These are phyloP conservation scores for Tragelaphus oryx DNA, from an alignment of 2,797 vertebrate species.

Conservation along the genomic window DNA sequence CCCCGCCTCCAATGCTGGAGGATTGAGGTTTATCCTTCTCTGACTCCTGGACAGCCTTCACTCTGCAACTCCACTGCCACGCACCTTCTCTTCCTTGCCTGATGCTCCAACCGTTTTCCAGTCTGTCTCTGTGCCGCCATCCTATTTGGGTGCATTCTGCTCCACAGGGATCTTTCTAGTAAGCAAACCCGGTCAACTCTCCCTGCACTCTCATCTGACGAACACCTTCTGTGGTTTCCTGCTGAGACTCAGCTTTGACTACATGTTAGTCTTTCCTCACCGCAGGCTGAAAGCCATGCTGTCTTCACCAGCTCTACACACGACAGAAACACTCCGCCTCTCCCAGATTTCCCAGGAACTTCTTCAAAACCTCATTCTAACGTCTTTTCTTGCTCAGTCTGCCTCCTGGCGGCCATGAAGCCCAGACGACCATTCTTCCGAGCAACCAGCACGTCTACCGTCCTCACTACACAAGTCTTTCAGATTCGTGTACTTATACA, in stretches of 20 bases:
- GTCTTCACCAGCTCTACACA: not conserved
- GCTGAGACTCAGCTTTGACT: not conserved
- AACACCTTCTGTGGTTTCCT: not conserved
- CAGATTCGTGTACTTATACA: not conserved
- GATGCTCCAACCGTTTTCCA: not conserved
- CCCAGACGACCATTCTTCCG: not conserved
- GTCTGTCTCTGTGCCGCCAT: not conserved
- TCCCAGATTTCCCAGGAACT: not conserved
- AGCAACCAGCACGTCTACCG: not conserved
- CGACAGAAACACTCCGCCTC: not conserved
- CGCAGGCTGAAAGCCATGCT: not conserved
- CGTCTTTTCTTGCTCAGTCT: not conserved
- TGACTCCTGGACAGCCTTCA: not conserved
- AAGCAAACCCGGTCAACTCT: not conserved
- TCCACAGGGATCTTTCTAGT: not conserved
- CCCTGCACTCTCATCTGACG: not conserved
- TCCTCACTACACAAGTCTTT: not conserved
- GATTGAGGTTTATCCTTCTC: not conserved
- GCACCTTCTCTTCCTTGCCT: not conserved
- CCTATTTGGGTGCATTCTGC: not conserved
- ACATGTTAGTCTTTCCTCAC: not conserved
- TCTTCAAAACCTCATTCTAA: not conserved
- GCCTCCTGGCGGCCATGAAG: not conserved
- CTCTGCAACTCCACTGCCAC: not conserved
- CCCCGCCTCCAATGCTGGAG: not conserved